phyloP scores from a whole-genome alignment of 2,888 invertebrate species.

The Drosophila kuntzei region DNA sequence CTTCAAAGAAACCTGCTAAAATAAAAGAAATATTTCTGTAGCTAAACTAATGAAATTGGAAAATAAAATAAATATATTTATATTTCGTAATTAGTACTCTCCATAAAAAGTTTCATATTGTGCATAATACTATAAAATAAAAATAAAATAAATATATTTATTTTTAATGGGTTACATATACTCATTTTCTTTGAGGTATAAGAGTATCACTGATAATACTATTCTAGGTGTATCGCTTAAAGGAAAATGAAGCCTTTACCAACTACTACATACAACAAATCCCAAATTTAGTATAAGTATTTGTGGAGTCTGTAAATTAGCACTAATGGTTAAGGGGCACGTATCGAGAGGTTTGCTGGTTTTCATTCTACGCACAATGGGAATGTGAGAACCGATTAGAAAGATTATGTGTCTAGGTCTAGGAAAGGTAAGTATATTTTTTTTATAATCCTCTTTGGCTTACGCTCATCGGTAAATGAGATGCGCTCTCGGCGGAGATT shows the following conservation, averaged over 20 bases:
- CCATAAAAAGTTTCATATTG: no score
- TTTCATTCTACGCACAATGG: constrained; percentile 19
- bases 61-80: no score
- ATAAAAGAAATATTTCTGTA: no score
- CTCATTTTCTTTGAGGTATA: neutral
- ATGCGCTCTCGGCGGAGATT: constrained; percentile 86
- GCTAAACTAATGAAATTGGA: no score
- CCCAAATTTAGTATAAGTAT: constrained; percentile 8
- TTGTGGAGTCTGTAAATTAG: constrained; percentile 7
- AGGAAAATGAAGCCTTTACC: neutral
- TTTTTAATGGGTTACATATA: neutral
- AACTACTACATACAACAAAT: constrained; percentile 16
- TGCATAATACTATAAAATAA: neutral
- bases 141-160: neutral
- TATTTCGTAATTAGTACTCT: no score
- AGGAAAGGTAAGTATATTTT: neutral
- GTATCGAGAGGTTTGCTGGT: constrained; percentile 26
- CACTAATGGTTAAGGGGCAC: constrained; percentile 11
- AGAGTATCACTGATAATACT: neutral
- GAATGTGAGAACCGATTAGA: constrained; percentile 1
- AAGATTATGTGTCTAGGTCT: constrained; percentile 6
- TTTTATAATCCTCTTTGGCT: constrained; percentile 51
- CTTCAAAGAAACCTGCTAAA: no score
- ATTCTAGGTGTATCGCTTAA: neutral
- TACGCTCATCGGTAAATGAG: constrained; percentile 84